Conservation (phyloP, 2,113 vertebrate genomes). For the Mesembrinibis cayennensis region DNA sequence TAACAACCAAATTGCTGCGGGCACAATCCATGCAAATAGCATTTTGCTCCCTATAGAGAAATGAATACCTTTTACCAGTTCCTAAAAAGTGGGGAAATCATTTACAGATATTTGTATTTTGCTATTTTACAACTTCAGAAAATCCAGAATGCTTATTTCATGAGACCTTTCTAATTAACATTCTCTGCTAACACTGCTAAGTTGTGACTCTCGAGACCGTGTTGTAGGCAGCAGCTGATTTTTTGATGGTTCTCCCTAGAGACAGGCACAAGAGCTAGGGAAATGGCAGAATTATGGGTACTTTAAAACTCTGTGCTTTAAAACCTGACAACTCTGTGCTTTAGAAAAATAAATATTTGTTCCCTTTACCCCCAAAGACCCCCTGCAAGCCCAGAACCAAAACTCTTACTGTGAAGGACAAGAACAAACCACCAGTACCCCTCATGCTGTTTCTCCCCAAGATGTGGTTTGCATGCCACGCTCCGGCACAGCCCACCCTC, state of each 20-base stretch:
- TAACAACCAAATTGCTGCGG: background rate
- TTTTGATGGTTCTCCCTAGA: background rate
- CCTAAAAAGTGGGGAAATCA: background rate
- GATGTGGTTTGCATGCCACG: rapidly evolving
- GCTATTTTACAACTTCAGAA: rapidly evolving
- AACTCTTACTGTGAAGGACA: background rate
- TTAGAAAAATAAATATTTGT: background rate
- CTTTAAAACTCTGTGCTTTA: background rate
- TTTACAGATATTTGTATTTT: rapidly evolving
- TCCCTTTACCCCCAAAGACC: background rate
- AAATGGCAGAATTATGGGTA: background rate
- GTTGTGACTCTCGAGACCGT: rapidly evolving
- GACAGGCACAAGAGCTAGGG: no score
- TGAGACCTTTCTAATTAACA: rapidly evolving
- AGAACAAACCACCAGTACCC: background rate
- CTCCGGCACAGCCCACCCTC: background rate
- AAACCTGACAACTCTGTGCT: background rate
- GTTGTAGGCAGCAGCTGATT: background rate
- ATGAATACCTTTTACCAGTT: background rate
- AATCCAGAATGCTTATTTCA: rapidly evolving
- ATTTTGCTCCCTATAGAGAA: background rate
- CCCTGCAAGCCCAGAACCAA: background rate
- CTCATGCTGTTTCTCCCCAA: background rate
- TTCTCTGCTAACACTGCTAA: rapidly evolving
- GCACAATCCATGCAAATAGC: background rate